Base-by-base conservation (phyloP, 2,113 vertebrate genomes). In the Rhinoptilus africanus region DNA sequence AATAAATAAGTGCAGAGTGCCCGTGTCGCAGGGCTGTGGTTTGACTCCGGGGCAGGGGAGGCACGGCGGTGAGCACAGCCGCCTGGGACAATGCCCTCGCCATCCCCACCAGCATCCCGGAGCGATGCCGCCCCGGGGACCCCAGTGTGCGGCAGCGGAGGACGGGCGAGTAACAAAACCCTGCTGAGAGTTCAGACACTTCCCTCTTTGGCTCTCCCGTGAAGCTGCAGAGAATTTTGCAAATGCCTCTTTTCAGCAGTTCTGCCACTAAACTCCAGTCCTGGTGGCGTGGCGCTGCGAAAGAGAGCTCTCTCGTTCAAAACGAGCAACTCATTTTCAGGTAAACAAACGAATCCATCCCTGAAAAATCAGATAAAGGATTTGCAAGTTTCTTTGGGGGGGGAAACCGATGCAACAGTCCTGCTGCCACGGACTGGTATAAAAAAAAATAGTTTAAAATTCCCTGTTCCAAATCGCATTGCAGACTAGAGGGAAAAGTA, bases 1-100 rank as follows among this genome's bases (percentile, higher is more conserved):
- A 84, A 83, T 87, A 59, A 89, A 32, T 86, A 93, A 93, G 71
- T 39, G 78, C 85, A 24, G 28, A 76, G 72, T n/a, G 71, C n/a
- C 62, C 3, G 6, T 41, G 59, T 57, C 67, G 53, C 60, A 43
- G 54, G 75, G 92, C 67, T 19, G 56, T 78, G 41, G 66, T 81
- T 84, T 72, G 79, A 57, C 76, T 79, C 47, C 1, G 39, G 37
- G 47, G 60, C 34, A 51, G 45, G 62, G 57, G 93, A 91, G 66
- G 43, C 59, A 66, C 34, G 5, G 19, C 14, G 16, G 73, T 5
- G 80, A 94, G 69, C 22, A 23, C 27, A 45, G 75, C 54, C 12
- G 27, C 56, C 53, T 23, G 43, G 60, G 45, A 74, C 57, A 16
- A 39, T 32, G 27, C 43, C 63, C 35, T 54, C 34, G 3, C 64